A percentile compares a stretch with the other conserved stretches of the same genome.
phyloP scores from a whole-genome alignment of 2,797 vertebrate genomes.

The Smutsia gigantea region DNA sequence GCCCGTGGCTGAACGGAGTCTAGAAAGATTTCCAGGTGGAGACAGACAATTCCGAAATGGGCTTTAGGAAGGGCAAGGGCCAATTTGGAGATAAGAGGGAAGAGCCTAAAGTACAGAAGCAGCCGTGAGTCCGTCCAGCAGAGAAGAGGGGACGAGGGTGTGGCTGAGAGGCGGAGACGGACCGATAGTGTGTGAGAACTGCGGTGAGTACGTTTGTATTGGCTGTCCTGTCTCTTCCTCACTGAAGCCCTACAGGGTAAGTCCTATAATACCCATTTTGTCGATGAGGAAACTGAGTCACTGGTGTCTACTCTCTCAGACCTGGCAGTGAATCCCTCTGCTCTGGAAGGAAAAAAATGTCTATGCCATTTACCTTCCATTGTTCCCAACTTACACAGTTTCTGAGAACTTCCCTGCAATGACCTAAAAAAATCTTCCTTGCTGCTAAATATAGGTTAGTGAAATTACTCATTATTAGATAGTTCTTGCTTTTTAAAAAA shows the following conservation, averaged over 20 bases:
- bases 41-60: neutral
- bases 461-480: conserved; percentile 71
- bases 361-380: neutral
- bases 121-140: neutral
- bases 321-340: neutral
- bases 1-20: neutral
- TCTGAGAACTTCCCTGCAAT: conserved; percentile 69
- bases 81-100: neutral
- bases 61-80: neutral
- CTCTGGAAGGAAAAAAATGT: conserved; percentile 16
- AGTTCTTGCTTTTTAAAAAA: conserved; percentile 68
- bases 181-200: neutral
- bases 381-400: conserved; percentile 40
- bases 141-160: neutral
- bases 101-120: neutral
- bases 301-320: neutral
- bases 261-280: neutral
- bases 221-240: neutral
- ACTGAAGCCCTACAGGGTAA: neutral
- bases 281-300: neutral
- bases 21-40: neutral
- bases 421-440: conserved; percentile 63
- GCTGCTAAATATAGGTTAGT: conserved; percentile 63
- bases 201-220: neutral
- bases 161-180: neutral